Conservation (phyloP, 2,888 invertebrate species). For the Entomobrya proxima region DNA sequence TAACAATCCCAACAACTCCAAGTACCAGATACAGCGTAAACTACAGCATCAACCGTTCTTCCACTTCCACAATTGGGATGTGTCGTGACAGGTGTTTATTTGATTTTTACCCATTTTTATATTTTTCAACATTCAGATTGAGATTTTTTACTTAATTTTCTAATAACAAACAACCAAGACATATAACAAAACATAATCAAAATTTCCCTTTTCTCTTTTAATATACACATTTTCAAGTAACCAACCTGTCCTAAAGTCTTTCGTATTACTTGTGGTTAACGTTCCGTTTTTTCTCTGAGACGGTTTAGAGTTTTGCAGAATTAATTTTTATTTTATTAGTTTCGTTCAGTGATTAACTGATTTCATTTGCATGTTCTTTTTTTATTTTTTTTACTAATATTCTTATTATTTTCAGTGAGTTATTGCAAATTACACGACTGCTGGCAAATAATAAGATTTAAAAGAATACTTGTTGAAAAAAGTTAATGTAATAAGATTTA, state of each 20-base stretch:
- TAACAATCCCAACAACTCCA: slow-evolving; percentile 72
- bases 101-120: slow-evolving; percentile 66
- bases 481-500: slow-evolving; percentile 40
- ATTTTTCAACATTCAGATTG: slow-evolving; percentile 10
- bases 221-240: neutral
- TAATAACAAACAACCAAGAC: neutral
- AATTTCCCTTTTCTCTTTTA: slow-evolving; percentile 16
- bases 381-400: slow-evolving; percentile 52
- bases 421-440: slow-evolving; percentile 58
- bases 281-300: neutral
- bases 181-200: neutral
- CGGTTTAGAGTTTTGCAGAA: neutral
- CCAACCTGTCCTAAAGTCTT: slow-evolving; percentile 29
- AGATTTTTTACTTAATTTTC: neutral
- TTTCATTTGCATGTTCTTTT: slow-evolving; percentile 41
- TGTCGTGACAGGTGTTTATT: slow-evolving; percentile 75
- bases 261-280: neutral
- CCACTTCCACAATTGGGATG: slow-evolving; percentile 75
- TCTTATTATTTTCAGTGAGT: slow-evolving; percentile 59
- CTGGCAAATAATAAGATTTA: slow-evolving; percentile 62
- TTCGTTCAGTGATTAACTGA: slow-evolving; percentile 22
- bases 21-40: slow-evolving; percentile 74
- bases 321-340: neutral
- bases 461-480: slow-evolving; percentile 40
- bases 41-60: slow-evolving; percentile 74